Evolutionary conservation across 2,113 vertebrate species (phyloP).

Genomic region (Marmota monax): DNA sequence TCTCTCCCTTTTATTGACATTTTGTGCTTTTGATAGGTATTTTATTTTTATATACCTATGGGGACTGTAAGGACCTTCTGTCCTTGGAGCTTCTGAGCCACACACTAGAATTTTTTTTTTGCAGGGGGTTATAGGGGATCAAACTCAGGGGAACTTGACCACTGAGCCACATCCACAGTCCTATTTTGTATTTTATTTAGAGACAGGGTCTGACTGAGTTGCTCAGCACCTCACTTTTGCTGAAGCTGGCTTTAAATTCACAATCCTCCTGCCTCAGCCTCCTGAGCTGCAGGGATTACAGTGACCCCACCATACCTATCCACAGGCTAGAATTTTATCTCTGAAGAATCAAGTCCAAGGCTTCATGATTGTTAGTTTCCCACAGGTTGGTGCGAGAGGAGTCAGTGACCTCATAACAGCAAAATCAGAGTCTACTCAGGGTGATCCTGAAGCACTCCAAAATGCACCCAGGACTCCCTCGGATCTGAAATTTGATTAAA

Average conservation of each 20-base stretch:
- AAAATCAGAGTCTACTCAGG: not conserved
- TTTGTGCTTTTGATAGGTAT: too few species aligned
- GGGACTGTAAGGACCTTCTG: rapidly evolving
- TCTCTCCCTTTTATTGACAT: not conserved
- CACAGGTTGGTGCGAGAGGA: not conserved
- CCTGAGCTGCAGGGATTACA: too few species aligned
- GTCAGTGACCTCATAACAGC: not conserved
- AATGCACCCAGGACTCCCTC: rapidly evolving
- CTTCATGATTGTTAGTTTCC: not conserved
- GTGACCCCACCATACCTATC: too few species aligned
- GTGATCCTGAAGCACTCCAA: not conserved
- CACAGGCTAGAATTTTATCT: not conserved
- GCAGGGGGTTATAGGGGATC: too few species aligned
- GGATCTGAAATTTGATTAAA: not conserved
- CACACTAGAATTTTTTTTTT: not conserved
- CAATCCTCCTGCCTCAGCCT: too few species aligned
- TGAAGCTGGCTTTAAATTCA: too few species aligned
- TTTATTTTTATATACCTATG: not conserved
- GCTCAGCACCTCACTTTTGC: too few species aligned
- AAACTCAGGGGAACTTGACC: too few species aligned
- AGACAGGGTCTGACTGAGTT: too few species aligned
- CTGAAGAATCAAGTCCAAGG: not conserved
- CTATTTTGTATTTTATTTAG: too few species aligned
- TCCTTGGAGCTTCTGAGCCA: not conserved
- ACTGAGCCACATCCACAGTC: too few species aligned